Conservation (phyloP, 2,888 invertebrate species). For the Cataglyphis cursor region DNA sequence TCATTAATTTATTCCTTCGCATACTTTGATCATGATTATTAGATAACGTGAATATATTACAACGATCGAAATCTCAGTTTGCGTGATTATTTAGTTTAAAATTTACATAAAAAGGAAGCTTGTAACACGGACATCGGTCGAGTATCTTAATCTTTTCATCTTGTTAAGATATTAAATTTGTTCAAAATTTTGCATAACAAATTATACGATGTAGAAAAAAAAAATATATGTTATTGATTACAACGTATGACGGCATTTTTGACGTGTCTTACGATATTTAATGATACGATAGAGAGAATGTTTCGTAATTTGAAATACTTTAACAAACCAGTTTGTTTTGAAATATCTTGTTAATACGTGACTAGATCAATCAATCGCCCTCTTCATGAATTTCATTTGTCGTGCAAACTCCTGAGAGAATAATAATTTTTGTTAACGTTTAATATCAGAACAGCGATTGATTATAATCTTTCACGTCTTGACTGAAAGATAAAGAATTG, state of each 20-base stretch:
- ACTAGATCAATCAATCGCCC: conserved; percentile 60
- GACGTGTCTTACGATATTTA: conserved; percentile 35
- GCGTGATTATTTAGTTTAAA: background rate
- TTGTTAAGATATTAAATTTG: conserved; percentile 13
- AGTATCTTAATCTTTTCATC: conserved; percentile 1
- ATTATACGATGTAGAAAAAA: background rate
- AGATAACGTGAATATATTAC: conserved; percentile 14
- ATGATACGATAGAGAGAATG: conserved; percentile 49
- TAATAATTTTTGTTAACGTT: conserved; percentile 60
- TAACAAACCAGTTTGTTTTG: conserved; percentile 58
- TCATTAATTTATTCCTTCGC: conserved; percentile 6
- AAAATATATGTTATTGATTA: conserved; percentile 20
- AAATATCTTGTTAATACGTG: conserved; percentile 43
- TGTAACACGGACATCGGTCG: background rate
- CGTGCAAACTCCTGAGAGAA: conserved; percentile 21
- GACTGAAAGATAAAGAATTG: background rate
- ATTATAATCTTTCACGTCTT: conserved; percentile 19
- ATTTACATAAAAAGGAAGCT: conserved; percentile 13
- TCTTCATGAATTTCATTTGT: conserved; percentile 59
- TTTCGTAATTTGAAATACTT: conserved; percentile 62
- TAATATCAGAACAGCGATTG: conserved; percentile 13
- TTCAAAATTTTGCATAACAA: conserved; percentile 13
- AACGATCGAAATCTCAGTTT: conserved; percentile 13
- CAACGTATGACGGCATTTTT: conserved; percentile 16
- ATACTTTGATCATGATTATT: background rate